Evolutionary conservation across 92 coral and sea anemone genomes (phyloP), one percentile per base, ranked within the genome.

Genomic region (Isaurus tuberculatus): DNA sequence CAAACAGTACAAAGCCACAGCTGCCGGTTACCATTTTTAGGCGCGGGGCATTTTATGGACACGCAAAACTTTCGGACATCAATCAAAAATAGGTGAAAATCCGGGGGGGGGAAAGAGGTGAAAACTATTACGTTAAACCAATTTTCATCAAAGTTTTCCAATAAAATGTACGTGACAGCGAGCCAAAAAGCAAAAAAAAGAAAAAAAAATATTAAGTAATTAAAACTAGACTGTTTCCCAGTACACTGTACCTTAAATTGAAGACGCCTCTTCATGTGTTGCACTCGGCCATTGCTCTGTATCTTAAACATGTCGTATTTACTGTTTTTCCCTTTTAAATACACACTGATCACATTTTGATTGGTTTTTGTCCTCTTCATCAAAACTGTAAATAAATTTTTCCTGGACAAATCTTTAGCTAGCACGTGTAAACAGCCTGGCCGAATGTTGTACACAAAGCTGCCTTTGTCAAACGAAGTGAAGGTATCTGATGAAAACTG

Each of bases 401-500:
- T 85, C 44, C 75, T 80, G 30, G 92, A 89, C 66, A 83, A 48
- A 61, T 89, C 92, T 64, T 80, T 89, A 17, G 89, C 92, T 19
- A 89, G 58, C 26, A 89, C 86, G 65, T 89, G 89, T 20, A 86
- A 79, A 68, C 92, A 89, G 7, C 92, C 89, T 34, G 70, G 55
- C 70, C 86, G 73, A 27, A 43, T 85, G 64, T 32, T 64, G 83
- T 89, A 89, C 13, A 46, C 79, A 74, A 46, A 89, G 0, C 33
- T 33, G 1, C 55, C 72, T 25, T 69, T 64, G 84, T 89, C 92
- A 26, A 89, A 85, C 7, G 89, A 79, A 5, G 67, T 61, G 73
- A 89, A 33, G n/a, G 17, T 20, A 46, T 75, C 29, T 17, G 30
- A 32, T 33, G 81, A 53, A 58, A 33, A 30, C 23, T 75, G 69